A percentile compares a stretch with the other conserved stretches of the same genome.
Conservation (phyloP, 1,140 invertebrate species). For the Vollenhovia emeryi region DNA sequence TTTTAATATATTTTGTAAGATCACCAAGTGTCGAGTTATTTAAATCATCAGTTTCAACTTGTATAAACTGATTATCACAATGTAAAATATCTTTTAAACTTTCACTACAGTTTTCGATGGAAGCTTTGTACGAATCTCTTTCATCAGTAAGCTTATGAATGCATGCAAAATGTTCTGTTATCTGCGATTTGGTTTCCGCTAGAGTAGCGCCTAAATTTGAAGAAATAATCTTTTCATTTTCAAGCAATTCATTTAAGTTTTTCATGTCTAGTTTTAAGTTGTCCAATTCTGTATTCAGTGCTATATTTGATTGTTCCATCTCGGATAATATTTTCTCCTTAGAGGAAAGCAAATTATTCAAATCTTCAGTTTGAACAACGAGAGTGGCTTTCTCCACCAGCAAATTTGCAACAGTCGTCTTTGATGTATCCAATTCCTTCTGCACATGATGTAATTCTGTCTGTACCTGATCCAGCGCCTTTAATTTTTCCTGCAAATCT, state of each 20-base stretch:
- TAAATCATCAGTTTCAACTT: conserved; percentile 36
- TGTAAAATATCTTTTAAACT: conserved; percentile 49
- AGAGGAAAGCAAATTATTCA: conserved; percentile 25
- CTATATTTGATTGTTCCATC: conserved; percentile 60
- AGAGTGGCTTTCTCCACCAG: conserved; percentile 49
- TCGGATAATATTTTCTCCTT: conserved; percentile 63
- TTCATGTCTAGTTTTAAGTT: conserved; percentile 60
- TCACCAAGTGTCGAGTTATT: conserved; percentile 30
- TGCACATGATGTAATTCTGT: conserved; percentile 28
- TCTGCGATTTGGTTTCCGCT: not conserved
- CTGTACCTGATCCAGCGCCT: conserved; percentile 46
- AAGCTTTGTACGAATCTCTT: conserved; percentile 47
- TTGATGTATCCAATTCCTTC: conserved; percentile 31
- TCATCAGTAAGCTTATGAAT: conserved; percentile 57
- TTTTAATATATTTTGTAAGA: conserved; percentile 37
- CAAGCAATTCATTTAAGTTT: conserved; percentile 50
- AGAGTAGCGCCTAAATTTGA: conserved; percentile 37
- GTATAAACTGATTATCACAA: not conserved
- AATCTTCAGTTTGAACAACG: conserved; percentile 35
- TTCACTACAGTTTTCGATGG: conserved; percentile 13
- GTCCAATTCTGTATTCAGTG: conserved; percentile 59
- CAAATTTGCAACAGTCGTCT: conserved; percentile 38
- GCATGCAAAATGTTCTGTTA: conserved; percentile 34
- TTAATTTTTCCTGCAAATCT: conserved; percentile 29
- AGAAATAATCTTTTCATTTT: conserved; percentile 31